Percentiles rank a stretch among this genome's conserved stretches.
Conservation (phyloP, 2,888 invertebrate species). For the Callyntrura sp. region DNA sequence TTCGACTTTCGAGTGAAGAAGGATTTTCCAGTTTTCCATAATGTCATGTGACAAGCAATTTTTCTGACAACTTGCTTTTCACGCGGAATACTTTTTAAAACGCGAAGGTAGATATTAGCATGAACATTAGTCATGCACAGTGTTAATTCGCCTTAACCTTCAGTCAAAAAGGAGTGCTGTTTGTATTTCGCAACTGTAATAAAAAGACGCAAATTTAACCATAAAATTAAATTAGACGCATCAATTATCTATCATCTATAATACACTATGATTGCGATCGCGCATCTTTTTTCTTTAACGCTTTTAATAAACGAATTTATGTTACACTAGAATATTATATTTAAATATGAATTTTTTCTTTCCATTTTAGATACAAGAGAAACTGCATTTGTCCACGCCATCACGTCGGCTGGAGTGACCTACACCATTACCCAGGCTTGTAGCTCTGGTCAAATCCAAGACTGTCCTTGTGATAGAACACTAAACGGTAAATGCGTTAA, state of each 20-base stretch:
- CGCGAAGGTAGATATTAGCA: no score
- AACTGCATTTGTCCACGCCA: constrained; percentile 96
- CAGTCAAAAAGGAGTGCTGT: no score
- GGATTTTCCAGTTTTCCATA: neutral
- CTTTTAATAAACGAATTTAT: no score
- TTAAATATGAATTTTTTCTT: neutral
- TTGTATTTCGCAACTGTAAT: neutral
- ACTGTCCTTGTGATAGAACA: constrained; percentile 87
- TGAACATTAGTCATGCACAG: no score
- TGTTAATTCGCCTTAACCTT: no score
- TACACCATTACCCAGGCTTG: constrained; percentile 95
- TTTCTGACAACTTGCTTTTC: no score
- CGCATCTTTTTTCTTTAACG: no score
- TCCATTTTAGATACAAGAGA: constrained; percentile 92
- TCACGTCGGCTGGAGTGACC: constrained; percentile 95
- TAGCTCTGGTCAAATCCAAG: constrained; percentile 93
- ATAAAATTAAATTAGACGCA: no score
- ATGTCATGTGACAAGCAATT: no score
- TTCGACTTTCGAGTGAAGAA: neutral
- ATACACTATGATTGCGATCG: no score
- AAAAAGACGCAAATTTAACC: neutral
- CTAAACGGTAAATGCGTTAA: constrained; percentile 78
- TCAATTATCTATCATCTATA: neutral
- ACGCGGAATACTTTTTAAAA: no score
- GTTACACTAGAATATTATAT: no score